Percentiles rank a stretch among this genome's conserved stretches.
These are phyloP conservation scores for Lithosia quadra DNA, from an alignment of 2,888 invertebrate species.

Conservation along the genomic window DNA sequence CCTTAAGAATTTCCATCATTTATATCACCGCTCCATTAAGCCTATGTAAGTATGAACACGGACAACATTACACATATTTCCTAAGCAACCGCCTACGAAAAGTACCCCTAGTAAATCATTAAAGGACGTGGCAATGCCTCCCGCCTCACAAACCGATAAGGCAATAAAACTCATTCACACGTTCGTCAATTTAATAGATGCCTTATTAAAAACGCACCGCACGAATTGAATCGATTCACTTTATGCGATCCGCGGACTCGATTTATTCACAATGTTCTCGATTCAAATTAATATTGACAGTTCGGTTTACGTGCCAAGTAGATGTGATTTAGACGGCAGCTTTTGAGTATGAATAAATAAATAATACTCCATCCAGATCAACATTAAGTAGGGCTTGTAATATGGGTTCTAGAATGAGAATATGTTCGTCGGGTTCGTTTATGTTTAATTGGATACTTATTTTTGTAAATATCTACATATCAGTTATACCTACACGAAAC, in stretches of 20 bases:
- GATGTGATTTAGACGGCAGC: slow-evolving; percentile 60
- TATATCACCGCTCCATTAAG: background rate
- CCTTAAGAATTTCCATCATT: no score
- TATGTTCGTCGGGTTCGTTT: no score
- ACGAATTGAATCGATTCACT: slow-evolving; percentile 71
- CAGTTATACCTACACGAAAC: no score
- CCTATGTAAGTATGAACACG: slow-evolving; percentile 8
- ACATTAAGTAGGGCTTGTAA: no score
- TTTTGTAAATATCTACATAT: no score
- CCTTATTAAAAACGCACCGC: slow-evolving; percentile 83
- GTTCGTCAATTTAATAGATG: slow-evolving; percentile 82
- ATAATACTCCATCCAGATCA: background rate
- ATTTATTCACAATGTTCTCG: slow-evolving; percentile 67
- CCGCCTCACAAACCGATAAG: slow-evolving; percentile 74
- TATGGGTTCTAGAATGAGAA: no score
- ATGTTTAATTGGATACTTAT: no score
- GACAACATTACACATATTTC: slow-evolving; percentile 28
- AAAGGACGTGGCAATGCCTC: slow-evolving; percentile 78
- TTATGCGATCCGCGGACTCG: slow-evolving; percentile 57
- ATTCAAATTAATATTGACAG: slow-evolving; percentile 75
- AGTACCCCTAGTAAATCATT: slow-evolving; percentile 74
- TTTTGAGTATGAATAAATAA: background rate
- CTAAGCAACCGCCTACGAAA: slow-evolving; percentile 32
- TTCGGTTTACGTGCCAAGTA: slow-evolving; percentile 68
- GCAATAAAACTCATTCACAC: slow-evolving; percentile 85